A percentile compares a stretch with the other conserved stretches of the same genome.
Conservation (phyloP, 2,888 invertebrate genomes). For the Microctonus brassicae region DNA sequence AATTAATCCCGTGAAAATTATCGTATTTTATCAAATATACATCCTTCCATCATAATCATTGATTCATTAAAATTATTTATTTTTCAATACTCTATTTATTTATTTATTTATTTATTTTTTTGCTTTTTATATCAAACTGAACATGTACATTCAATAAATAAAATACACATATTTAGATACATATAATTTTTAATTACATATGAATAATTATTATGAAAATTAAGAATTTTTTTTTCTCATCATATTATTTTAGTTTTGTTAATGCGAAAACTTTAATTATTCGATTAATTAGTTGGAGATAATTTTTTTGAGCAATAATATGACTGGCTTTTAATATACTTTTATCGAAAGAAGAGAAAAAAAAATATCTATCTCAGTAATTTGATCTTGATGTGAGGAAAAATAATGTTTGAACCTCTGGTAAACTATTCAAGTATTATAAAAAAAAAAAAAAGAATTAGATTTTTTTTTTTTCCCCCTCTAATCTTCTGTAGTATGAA, state of each 20-base stretch:
- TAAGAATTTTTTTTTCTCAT: not conserved
- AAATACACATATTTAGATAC: not conserved
- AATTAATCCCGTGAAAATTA: conserved; percentile 13
- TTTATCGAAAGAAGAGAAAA: not conserved
- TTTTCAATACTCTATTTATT: no score
- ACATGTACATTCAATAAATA: no score
- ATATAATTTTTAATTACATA: no score
- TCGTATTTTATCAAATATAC: not conserved
- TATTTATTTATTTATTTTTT: no score
- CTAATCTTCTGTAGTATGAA: conserved; percentile 2
- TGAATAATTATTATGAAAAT: no score
- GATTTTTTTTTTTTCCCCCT: not conserved
- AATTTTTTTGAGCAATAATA: not conserved
- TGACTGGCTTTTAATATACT: not conserved
- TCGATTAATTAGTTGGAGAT: not conserved
- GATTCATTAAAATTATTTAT: no score
- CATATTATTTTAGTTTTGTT: no score
- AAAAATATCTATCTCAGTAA: not conserved
- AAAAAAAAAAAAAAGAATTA: not conserved
- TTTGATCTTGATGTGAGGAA: not conserved
- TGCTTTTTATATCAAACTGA: no score
- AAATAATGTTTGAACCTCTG: not conserved
- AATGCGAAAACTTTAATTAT: not conserved
- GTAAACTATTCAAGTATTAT: not conserved
- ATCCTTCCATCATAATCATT: not conserved